Conservation (phyloP, 2,888 invertebrate species). For the Ditylenchus weischeri region DNA sequence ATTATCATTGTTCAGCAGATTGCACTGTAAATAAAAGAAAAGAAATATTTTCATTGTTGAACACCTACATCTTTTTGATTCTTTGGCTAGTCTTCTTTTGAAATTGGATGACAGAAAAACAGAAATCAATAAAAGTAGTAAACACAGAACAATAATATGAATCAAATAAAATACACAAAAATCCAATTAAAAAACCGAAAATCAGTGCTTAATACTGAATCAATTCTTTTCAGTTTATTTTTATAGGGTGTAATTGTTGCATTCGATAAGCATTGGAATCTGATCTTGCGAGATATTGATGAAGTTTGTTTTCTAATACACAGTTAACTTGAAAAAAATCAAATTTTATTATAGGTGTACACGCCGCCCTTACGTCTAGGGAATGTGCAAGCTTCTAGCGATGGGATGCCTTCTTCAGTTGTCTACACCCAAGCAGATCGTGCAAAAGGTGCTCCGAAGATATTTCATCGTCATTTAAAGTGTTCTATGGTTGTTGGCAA, state of each 20-base stretch:
- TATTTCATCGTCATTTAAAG: conserved; percentile 24
- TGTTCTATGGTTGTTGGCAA: conserved; percentile 26
- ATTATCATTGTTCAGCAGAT: no score
- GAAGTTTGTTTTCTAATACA: conserved; percentile 22
- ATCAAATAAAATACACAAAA: no score
- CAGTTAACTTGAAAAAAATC: no score
- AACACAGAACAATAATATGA: no score
- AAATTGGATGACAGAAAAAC: no score
- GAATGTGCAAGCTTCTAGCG: conserved; percentile 25
- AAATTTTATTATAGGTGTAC: conserved; percentile 13
- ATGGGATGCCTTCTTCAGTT: conserved; percentile 18
- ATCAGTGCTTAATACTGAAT: no score
- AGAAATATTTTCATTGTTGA: no score
- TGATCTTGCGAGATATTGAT: conserved; percentile 61
- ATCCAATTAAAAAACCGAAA: no score
- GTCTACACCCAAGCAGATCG: conserved; percentile 6
- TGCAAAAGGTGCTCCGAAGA: background rate
- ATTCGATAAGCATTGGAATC: conserved; percentile 91
- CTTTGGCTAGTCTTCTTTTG: no score
- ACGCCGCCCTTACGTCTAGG: conserved; percentile 24
- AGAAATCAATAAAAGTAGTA: no score
- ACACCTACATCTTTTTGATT: no score
- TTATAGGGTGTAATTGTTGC: conserved; percentile 72
- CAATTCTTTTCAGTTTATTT: background rate
- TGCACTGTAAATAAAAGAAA: no score